These are phyloP conservation scores for Prionailurus bengalensis DNA, from an alignment of 2,113 vertebrate species.

Conservation along the genomic window DNA sequence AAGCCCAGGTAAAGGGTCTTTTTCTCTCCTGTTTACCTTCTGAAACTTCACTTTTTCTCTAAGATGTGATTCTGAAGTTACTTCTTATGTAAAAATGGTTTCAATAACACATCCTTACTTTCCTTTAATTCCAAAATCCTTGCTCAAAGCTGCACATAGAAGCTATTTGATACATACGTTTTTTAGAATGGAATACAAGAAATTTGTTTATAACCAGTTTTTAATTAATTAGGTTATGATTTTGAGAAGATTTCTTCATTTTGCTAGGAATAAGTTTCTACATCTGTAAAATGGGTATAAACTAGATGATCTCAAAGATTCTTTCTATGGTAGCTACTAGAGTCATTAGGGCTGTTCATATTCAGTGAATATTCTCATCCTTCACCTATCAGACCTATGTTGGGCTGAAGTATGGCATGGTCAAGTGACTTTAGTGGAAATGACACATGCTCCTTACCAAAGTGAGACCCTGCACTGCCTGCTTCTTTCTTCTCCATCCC, in stretches of 20 bases:
- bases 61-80: background rate
- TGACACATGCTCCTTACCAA: background rate
- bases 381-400: background rate
- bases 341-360: background rate
- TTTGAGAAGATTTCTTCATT: background rate
- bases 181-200: background rate
- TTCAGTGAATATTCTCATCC: background rate
- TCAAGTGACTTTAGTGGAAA: background rate
- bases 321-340: background rate
- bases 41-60: background rate
- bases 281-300: background rate
- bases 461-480: fast-evolving
- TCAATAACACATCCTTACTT: background rate
- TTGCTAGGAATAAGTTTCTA: background rate
- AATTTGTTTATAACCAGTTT: background rate
- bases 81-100: background rate
- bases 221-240: background rate
- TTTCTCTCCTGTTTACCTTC: background rate
- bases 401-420: background rate
- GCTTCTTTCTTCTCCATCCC: fast-evolving
- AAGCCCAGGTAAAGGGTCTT: background rate
- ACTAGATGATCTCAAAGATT: background rate
- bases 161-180: background rate
- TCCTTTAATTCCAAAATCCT: background rate
- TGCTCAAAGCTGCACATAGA: background rate